These are phyloP conservation scores for Chironomus striatipennis DNA, from an alignment of 1,140 invertebrate species.

Conservation along the genomic window DNA sequence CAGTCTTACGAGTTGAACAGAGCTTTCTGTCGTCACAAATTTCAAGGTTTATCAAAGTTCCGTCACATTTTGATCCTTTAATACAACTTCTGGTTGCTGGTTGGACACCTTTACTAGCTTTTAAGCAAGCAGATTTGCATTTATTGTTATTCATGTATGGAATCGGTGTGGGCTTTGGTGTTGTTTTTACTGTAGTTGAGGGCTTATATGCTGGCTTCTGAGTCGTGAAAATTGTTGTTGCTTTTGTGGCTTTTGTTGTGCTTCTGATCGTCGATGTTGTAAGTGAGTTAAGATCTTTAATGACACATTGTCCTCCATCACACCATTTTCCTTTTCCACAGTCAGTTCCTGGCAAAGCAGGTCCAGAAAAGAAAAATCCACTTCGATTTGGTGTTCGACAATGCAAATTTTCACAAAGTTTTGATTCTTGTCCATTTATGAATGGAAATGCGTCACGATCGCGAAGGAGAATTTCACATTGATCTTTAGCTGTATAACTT, in stretches of 20 bases:
- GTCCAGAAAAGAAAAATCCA: conserved; percentile 65
- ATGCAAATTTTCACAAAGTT: conserved; percentile 56
- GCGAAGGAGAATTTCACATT: conserved; percentile 51
- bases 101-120: conserved; percentile 48
- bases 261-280: background rate
- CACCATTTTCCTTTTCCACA: conserved; percentile 51
- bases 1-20: conserved; percentile 42
- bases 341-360: conserved; percentile 66
- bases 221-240: too few species aligned
- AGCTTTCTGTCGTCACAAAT: conserved; percentile 58
- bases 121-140: conserved; percentile 59
- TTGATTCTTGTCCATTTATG: conserved; percentile 32
- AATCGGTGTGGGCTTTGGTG: conserved; percentile 46
- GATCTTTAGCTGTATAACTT: conserved; percentile 56
- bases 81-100: conserved; percentile 48
- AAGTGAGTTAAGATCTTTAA: conserved; percentile 8
- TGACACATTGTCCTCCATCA: conserved; percentile 54
- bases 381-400: conserved; percentile 62
- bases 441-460: conserved; percentile 32
- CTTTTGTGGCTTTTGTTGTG: too few species aligned
- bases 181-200: conserved; percentile 24
- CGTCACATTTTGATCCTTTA: conserved; percentile 51
- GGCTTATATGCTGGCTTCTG: too few species aligned
- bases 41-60: conserved; percentile 49
- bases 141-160: conserved; percentile 46